phyloP scores from a whole-genome alignment of 2,888 invertebrate genomes.

The Orchesellides sinensis region DNA sequence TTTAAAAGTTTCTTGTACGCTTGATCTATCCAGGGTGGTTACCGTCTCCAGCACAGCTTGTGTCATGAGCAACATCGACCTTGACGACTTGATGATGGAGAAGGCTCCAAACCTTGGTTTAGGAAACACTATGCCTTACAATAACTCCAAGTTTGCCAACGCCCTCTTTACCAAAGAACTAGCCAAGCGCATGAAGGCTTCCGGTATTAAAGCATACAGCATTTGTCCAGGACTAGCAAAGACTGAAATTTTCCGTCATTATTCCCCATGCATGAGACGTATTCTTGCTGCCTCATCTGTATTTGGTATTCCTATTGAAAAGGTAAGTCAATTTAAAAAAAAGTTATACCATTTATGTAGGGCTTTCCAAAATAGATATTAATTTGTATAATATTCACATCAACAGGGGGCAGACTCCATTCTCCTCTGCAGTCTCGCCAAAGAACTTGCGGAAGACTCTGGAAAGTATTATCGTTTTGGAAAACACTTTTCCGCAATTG shows the following conservation, averaged over 20 bases:
- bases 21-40: constrained; percentile 80
- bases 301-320: constrained; percentile 61
- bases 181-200: constrained; percentile 79
- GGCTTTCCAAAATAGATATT: not conserved
- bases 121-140: constrained; percentile 78
- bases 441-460: constrained; percentile 82
- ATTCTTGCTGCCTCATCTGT: constrained; percentile 24
- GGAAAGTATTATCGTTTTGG: constrained; percentile 86
- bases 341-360: not conserved
- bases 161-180: constrained; percentile 84
- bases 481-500: constrained; percentile 55
- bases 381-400: not conserved
- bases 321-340: constrained; percentile 23
- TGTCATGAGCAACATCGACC: constrained; percentile 83
- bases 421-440: constrained; percentile 87
- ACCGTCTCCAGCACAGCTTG: constrained; percentile 85
- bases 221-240: constrained; percentile 89
- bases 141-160: constrained; percentile 87
- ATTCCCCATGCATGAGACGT: constrained; percentile 44
- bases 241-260: constrained; percentile 85
- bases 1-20: no score
- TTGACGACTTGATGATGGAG: constrained; percentile 83
- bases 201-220: constrained; percentile 82
- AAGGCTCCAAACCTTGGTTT: constrained; percentile 76
- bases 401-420: constrained; percentile 87